These are phyloP conservation scores for Onthophagus taurus DNA, from an alignment of 1,140 invertebrate species.

Conservation along the genomic window DNA sequence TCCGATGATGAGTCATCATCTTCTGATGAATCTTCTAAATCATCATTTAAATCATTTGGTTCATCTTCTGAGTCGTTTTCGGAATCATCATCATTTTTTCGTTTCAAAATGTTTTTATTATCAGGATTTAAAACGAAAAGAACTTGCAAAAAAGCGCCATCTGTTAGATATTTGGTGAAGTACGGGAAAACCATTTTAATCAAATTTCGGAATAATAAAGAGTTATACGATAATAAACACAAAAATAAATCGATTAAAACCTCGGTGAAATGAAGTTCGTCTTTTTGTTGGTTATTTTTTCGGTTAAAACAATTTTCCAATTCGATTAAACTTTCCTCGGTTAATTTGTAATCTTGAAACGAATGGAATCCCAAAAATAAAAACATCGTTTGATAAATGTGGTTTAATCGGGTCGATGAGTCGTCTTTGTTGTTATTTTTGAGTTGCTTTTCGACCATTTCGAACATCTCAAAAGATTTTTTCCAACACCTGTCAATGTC, in stretches of 20 bases:
- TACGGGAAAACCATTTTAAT: slow-evolving; percentile 63
- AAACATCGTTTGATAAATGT: too few relatives aligned
- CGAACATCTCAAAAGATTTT: too few relatives aligned
- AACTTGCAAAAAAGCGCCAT: slow-evolving; percentile 58
- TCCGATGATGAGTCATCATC: slow-evolving; percentile 29
- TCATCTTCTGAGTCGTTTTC: slow-evolving; percentile 38
- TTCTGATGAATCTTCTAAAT: slow-evolving; percentile 35
- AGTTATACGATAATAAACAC: slow-evolving; percentile 59
- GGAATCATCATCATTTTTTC: slow-evolving; percentile 44
- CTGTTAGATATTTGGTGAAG: slow-evolving; percentile 57
- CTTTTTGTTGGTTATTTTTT: slow-evolving; percentile 42
- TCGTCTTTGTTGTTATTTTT: slow-evolving; percentile 31
- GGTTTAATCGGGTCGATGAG: too few relatives aligned
- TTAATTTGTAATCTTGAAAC: slow-evolving; percentile 57
- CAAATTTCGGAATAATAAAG: slow-evolving; percentile 55
- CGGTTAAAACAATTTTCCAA: slow-evolving; percentile 58
- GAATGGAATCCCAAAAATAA: slow-evolving; percentile 62
- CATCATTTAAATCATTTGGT: slow-evolving; percentile 39
- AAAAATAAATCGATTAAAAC: slow-evolving; percentile 68
- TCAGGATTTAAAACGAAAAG: slow-evolving; percentile 60
- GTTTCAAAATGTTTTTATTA: too few relatives aligned
- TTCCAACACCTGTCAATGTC: too few relatives aligned
- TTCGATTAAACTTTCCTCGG: slow-evolving; percentile 54
- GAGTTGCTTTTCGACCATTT: slow-evolving; percentile 41
- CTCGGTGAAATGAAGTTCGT: slow-evolving; percentile 67